Percentiles rank a stretch among this genome's conserved stretches.
Conservation (phyloP, 1,140 invertebrate species). For the Aleiodes sp. region DNA sequence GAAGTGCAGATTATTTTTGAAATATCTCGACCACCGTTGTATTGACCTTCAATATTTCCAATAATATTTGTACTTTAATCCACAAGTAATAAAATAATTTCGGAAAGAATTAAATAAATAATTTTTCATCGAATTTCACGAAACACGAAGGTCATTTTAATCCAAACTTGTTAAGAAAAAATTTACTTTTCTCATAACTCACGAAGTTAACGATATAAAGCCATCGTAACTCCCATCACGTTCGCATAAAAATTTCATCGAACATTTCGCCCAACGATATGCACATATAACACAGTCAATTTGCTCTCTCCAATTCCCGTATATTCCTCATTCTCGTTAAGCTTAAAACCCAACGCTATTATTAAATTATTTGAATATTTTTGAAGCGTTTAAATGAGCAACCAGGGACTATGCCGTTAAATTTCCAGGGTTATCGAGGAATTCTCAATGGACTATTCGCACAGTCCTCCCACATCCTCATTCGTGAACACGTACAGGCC, state of each 20-base stretch:
- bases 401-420: background rate
- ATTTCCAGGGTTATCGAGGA: background rate
- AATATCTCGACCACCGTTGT: too few relatives aligned
- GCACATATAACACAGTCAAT: background rate
- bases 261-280: constrained; percentile 5
- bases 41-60: too few relatives aligned
- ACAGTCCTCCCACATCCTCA: background rate
- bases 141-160: too few relatives aligned
- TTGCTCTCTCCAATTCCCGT: background rate
- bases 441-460: constrained; percentile 12
- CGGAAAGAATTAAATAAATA: too few relatives aligned
- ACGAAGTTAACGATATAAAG: background rate
- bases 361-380: constrained; percentile 14
- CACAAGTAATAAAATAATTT: too few relatives aligned
- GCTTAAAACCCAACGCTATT: background rate
- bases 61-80: too few relatives aligned
- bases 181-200: background rate
- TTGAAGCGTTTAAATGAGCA: constrained; percentile 1
- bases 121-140: too few relatives aligned
- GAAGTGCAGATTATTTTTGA: too few relatives aligned
- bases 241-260: constrained; percentile 10
- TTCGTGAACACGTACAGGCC: too few relatives aligned
- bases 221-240: background rate
- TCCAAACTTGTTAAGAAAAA: background rate
- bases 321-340: background rate